Evolutionary conservation across 2,113 vertebrate genomes (phyloP), one percentile per base, ranked within the genome.

Genomic region (Myocastor coypus): DNA sequence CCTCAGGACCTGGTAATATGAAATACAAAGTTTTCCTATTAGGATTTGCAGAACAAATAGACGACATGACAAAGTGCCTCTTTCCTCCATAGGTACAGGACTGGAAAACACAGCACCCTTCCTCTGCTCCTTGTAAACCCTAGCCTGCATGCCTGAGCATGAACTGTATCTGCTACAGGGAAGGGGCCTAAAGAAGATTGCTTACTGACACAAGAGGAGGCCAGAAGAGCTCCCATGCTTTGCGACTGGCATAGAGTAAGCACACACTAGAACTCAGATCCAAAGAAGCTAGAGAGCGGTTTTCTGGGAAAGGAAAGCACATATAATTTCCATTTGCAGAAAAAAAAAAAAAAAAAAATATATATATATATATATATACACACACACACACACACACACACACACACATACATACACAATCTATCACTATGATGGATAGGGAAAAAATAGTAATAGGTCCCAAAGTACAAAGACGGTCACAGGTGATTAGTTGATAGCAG

Each of bases 91-190:
- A 78, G n/a, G 42, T 26, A 11, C 1, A 28, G 34, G 46, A n/a
- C 7, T 6, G 4, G 52, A 85, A 94, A 69, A 63, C 19, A 13
- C 8, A 2, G 59, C 5, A 8, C 30, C 4, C 1, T 26, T 52
- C 11, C 22, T 30, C 75, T 37, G 57, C 12, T 7, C 30, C 66
- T 1, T 12, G 71, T 16, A n/a, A 87, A 19, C 32, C 20, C 42
- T 19, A 3, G 24, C 13, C 30, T 3, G 1, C 66, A 37, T 0
- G 40, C 7, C 34, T 7, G 24, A 80, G 34, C 2, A 0, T 34
- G 50, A 88, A n/a, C 2, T 40, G 24, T 30, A 20, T 34, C n/a
- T 92, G 26, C 12, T 50, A 11, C 42, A 63, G 77, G 46, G 20
- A 40, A 34, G 24, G 83, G 63, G 57, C 8, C n/a, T 78, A 69